A percentile compares a stretch with the other conserved stretches of the same genome.
Conservation (phyloP, 2,113 vertebrate species). For the Zosterops pallidus region DNA sequence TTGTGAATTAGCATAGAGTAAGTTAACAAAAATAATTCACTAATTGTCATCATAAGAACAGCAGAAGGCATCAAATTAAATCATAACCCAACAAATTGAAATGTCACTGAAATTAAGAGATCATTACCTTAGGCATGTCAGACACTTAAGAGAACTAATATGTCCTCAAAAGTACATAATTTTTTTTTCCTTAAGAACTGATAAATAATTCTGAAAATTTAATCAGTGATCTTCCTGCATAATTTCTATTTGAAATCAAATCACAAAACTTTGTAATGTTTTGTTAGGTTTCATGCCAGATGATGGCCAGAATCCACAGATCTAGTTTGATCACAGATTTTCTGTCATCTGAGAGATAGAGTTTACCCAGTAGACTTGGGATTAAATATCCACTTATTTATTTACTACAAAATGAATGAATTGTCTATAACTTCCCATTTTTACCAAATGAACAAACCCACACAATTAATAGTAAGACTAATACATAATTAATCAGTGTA, state of each 20-base stretch:
- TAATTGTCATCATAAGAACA: background rate
- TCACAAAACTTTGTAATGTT: background rate
- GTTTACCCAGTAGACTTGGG: background rate
- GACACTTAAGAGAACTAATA: background rate
- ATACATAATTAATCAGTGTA: slow-evolving; percentile 2
- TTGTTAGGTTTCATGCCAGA: background rate
- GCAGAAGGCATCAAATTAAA: background rate
- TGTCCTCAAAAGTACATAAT: background rate
- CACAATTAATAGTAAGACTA: background rate
- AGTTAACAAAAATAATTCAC: background rate
- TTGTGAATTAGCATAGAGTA: background rate
- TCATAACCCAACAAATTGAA: background rate
- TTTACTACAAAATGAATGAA: background rate
- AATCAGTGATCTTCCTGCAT: background rate
- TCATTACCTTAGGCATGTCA: background rate
- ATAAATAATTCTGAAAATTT: background rate
- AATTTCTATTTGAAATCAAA: background rate
- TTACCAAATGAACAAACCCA: slow-evolving; percentile 3
- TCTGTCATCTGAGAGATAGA: background rate
- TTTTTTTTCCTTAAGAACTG: background rate
- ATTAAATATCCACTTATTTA: background rate
- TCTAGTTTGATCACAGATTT: background rate
- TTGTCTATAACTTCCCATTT: background rate
- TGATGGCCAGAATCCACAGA: background rate
- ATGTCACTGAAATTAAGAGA: background rate